Evolutionary conservation across 2,888 invertebrate species (phyloP), one percentile per base, ranked within the genome.

Genomic region (Archips xylosteana): DNA sequence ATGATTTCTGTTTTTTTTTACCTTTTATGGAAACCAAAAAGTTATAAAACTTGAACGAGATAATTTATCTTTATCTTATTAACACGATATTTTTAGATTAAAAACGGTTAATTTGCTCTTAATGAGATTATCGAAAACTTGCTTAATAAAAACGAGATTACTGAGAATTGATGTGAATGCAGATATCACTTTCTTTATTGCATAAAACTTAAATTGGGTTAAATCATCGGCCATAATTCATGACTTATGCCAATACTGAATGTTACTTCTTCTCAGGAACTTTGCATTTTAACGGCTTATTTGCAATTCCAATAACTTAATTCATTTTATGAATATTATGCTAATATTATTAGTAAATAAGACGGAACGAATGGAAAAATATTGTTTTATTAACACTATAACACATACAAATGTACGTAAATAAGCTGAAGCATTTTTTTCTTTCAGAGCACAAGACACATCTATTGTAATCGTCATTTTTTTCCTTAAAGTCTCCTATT

Each of bases 111-210:
- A 49, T 15, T 65, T 49, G 49, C 34, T 65, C 9, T 47, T 34
- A 64, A 34, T 64, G 65, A 65, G 49, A n/a, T 69, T 59, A 68
- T 64, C 64, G 47, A 69, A 67, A 69, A 74, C 65, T 60, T 23
- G 65, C 36, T 13, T 61, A 54, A 70, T 59, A 47, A 51, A 47
- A 45, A 12, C 45, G 45, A 57, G 57, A 73, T 69, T 64, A 63
- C 68, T n/a, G 60, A 71, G 63, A 68, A 60, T 59, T 60, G 39
- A 71, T 65, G 59, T 45, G 51, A 66, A 72, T 57, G 54, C 68
- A 57, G 47, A 73, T 34, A 64, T 64, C 68, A 64, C 73, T 73
- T 73, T 73, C 73, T 49, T 68, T 73, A 73, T 73, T 73, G 68
- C 59, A 73, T 73, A 73, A 65, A 69, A 73, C 59, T 54, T 12